Conservation (phyloP, 1,140 invertebrate genomes). For the Dendrolimus punctatus region DNA sequence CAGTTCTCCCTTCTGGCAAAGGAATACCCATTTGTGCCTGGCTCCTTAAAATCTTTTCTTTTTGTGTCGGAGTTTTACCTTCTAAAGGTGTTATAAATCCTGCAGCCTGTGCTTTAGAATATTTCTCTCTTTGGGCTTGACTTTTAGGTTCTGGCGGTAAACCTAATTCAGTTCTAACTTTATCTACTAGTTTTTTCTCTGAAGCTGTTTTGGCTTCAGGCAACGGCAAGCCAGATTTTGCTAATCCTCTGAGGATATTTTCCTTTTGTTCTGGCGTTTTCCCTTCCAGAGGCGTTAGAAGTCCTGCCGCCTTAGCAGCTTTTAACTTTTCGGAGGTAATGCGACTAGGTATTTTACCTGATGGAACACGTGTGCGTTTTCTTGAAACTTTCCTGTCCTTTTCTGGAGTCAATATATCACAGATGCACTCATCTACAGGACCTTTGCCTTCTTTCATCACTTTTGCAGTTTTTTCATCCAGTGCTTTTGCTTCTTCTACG, state of each 20-base stretch:
- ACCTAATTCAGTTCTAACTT: conserved; percentile 19
- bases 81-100: conserved; percentile 16
- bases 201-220: conserved; percentile 21
- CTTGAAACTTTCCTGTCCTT: background rate
- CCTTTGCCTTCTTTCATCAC: conserved; percentile 24
- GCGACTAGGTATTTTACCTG: too few species aligned
- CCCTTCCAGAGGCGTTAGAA: conserved; percentile 15
- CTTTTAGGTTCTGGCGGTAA: conserved; percentile 21
- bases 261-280: conserved; percentile 17
- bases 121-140: conserved; percentile 4
- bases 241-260: conserved; percentile 20
- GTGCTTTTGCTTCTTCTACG: background rate
- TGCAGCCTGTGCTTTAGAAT: conserved; percentile 9
- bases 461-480: conserved; percentile 22
- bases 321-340: too few species aligned
- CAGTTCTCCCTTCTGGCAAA: conserved; percentile 16
- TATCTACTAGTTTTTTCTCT: conserved; percentile 21
- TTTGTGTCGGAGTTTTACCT: conserved; percentile 14
- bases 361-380: too few species aligned
- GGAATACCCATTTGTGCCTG: conserved; percentile 13
- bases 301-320: conserved; percentile 10
- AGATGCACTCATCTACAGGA: conserved; percentile 28
- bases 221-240: conserved; percentile 17
- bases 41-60: conserved; percentile 18
- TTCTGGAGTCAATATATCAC: conserved; percentile 23